phyloP scores from a whole-genome alignment of 2,113 vertebrate genomes.

The Choloepus hoffmanni region DNA sequence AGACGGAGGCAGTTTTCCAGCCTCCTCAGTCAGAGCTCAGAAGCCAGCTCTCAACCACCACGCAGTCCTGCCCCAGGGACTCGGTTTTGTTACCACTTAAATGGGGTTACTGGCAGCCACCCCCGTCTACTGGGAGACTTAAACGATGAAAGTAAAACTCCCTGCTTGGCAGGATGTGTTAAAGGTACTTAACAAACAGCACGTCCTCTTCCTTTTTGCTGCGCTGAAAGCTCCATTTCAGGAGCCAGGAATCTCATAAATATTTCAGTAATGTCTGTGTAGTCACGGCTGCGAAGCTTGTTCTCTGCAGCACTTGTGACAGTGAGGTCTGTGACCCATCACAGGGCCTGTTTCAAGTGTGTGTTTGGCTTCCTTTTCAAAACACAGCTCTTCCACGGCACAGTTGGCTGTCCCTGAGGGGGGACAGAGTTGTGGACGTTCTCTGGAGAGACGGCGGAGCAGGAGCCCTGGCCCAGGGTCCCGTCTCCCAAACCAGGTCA shows the following conservation, averaged over 20 bases:
- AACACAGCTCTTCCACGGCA: background rate
- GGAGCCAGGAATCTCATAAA: conserved; percentile 49
- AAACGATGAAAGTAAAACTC: background rate
- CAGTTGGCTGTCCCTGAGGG: background rate
- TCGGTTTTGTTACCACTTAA: background rate
- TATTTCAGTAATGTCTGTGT: conserved; percentile 56
- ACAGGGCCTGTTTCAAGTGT: background rate
- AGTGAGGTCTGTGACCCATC: background rate
- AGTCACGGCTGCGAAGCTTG: background rate
- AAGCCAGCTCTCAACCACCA: background rate
- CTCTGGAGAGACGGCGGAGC: background rate
- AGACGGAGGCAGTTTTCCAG: background rate
- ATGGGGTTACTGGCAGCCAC: background rate
- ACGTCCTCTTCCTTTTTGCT: background rate
- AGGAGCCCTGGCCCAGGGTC: background rate
- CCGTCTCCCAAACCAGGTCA: background rate
- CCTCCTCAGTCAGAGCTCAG: background rate
- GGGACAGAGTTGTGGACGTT: conserved; percentile 9
- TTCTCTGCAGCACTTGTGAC: background rate
- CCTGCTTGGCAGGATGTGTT: background rate
- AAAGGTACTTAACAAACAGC: background rate
- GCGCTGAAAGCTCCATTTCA: background rate
- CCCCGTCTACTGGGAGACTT: background rate
- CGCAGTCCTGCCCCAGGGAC: background rate
- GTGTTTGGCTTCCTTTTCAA: background rate